Percentiles rank a stretch among this genome's conserved stretches.
phyloP scores from a whole-genome alignment of 1,140 invertebrate species.

The Bombus vancouverensis region DNA sequence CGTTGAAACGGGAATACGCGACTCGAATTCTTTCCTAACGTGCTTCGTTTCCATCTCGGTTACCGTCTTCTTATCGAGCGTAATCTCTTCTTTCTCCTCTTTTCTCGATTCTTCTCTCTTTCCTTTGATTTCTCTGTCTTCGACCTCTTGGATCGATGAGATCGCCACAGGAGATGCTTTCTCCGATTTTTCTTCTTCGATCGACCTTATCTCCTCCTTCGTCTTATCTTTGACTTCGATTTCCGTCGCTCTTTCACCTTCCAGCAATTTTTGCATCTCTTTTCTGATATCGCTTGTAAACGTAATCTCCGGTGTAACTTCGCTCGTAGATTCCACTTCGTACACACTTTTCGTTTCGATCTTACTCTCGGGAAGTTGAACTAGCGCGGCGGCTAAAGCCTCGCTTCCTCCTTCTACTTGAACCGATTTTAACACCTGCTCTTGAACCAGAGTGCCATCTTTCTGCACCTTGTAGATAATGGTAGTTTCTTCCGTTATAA shows the following conservation, averaged over 20 bases:
- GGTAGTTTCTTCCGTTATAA: constrained; percentile 58
- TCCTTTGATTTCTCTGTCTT: not conserved
- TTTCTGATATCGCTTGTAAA: not conserved
- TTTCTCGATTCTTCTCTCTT: too few relatives aligned
- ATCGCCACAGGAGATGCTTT: not conserved
- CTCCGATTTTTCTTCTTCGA: not conserved
- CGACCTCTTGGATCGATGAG: too few relatives aligned
- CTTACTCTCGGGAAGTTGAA: constrained; percentile 26
- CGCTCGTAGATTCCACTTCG: not conserved
- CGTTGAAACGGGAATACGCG: constrained; percentile 74
- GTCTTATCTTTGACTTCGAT: not conserved
- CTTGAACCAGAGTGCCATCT: constrained; percentile 48
- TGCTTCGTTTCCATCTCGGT: constrained; percentile 32
- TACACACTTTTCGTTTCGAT: constrained; percentile 5
- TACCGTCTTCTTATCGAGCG: not conserved
- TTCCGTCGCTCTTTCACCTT: not conserved
- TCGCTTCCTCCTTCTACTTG: constrained; percentile 47
- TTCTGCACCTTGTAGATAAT: constrained; percentile 56
- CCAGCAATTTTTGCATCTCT: constrained; percentile 36
- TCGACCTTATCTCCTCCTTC: not conserved
- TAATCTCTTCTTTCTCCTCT: not conserved
- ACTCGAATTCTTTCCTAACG: constrained; percentile 71
- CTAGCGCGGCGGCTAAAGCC: not conserved
- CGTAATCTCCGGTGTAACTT: constrained; percentile 7
- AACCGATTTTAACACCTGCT: constrained; percentile 47